Percentiles rank a stretch among this genome's conserved stretches.
Evolutionary conservation across 1,140 invertebrate species (phyloP).

Genomic region (Ptiloglossa arizonensis): DNA sequence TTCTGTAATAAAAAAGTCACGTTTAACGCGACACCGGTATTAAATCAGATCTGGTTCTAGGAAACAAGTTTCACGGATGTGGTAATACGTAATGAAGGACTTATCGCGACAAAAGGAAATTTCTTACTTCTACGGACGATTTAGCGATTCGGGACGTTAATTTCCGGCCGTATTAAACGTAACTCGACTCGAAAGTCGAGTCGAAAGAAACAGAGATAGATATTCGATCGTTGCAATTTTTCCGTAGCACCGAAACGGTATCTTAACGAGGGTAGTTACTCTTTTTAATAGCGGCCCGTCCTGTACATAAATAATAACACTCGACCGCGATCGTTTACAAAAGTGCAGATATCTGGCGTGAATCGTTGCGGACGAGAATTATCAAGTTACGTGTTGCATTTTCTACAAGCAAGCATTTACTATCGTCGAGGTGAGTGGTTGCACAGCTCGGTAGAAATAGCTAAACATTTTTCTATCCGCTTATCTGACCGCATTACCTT

Average conservation of each 20-base stretch:
- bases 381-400: constrained; percentile 43
- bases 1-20: no score
- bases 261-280: constrained; percentile 37
- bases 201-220: no score
- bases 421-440: background rate
- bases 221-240: background rate
- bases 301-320: constrained; percentile 28
- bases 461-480: constrained; percentile 43
- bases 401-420: background rate
- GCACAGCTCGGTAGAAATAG: constrained; percentile 8
- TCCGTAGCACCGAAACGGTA: background rate
- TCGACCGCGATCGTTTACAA: background rate
- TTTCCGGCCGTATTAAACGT: background rate
- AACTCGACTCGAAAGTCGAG: background rate
- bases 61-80: no score
- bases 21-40: no score
- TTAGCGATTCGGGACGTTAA: no score
- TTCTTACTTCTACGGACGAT: background rate
- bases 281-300: constrained; percentile 14
- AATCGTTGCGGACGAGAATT: constrained; percentile 16
- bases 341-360: background rate
- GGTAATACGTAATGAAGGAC: background rate
- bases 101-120: background rate
- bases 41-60: no score
- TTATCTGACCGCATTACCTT: constrained; percentile 37